Evolutionary conservation across 2,888 invertebrate genomes (phyloP), one percentile per base, ranked within the genome.

Genomic region (Zaprionus obscuricornis): DNA sequence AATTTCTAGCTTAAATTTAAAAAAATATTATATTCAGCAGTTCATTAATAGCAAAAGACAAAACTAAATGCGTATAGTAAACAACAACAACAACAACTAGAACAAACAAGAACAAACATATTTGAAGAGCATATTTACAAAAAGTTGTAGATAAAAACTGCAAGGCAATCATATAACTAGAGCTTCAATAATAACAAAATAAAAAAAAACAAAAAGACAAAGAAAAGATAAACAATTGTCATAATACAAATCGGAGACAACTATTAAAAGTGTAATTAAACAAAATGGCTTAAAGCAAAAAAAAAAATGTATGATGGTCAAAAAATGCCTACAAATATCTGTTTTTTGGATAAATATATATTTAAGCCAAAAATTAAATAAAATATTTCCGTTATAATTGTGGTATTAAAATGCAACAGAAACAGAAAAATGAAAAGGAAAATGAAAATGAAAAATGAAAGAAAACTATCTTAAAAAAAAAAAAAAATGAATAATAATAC

Each of bases 91-190:
- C 63, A 63, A 37, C 46, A 62, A 78, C 54, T 66, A 63, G 58
- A 73, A 84, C 26, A 76, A 68, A 71, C 54, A 51, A 69, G 50
- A 65, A 59, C 57, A 59, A 63, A 51, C 7, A 22, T 5, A 63
- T 50, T n/a, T n/a, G n/a, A n/a, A n/a, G 66, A 67, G 66, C 65
- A 72, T 76, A 86, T 85, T 84, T 67, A 81, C 83, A 82, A n/a
- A n/a, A n/a, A 84, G 81, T 79, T 79, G 81, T 87, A 86, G 87
- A 88, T n/a, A 69, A 22, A 85, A 88, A 88, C 88, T 89, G 89
- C 89, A 89, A 88, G 89, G 89, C 89, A 89, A 89, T 89, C 89
- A 89, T 89, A 88, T 76, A 87, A 88, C 88, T 89, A 89, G 89
- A 89, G 89, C 89, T 89, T 89, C 88, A 88, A 77, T 77, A 77